A percentile compares a stretch with the other conserved stretches of the same genome.
Evolutionary conservation across 2,113 vertebrate genomes (phyloP).

Genomic region (Zapornia atra): DNA sequence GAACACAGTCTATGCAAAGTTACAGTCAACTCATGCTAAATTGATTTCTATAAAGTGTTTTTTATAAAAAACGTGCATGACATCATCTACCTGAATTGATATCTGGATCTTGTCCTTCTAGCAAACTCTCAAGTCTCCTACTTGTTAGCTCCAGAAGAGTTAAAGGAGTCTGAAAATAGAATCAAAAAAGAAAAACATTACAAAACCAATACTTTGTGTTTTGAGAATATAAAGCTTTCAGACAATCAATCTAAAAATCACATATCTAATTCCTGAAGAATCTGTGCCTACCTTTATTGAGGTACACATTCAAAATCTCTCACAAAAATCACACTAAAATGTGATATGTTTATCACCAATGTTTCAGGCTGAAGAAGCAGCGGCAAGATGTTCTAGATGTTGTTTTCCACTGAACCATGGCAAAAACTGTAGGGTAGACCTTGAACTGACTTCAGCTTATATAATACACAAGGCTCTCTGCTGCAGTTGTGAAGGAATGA

Average conservation of each 20-base stretch:
- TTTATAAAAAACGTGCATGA: neutral
- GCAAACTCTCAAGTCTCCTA: conserved; percentile 77
- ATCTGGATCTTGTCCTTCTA: conserved; percentile 80
- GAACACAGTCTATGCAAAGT: neutral
- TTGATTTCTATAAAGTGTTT: neutral
- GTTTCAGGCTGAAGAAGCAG: neutral
- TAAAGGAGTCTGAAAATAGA: conserved; percentile 75
- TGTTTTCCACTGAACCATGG: neutral
- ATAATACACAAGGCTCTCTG: neutral
- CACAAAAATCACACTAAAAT: neutral
- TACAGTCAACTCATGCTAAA: neutral
- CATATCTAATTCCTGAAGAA: neutral
- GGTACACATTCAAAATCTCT: neutral
- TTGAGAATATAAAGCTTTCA: neutral
- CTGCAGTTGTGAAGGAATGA: neutral
- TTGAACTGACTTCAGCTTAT: neutral
- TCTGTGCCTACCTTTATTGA: neutral
- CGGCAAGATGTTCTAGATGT: neutral
- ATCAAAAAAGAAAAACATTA: neutral
- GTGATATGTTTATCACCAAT: neutral
- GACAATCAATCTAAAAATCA: neutral
- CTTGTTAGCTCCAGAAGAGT: conserved; percentile 80
- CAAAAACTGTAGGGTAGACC: neutral
- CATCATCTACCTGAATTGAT: conserved; percentile 72
- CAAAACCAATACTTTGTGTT: neutral